These are phyloP conservation scores for Empidonax traillii DNA, from an alignment of 2,113 vertebrate genomes.

Conservation along the genomic window DNA sequence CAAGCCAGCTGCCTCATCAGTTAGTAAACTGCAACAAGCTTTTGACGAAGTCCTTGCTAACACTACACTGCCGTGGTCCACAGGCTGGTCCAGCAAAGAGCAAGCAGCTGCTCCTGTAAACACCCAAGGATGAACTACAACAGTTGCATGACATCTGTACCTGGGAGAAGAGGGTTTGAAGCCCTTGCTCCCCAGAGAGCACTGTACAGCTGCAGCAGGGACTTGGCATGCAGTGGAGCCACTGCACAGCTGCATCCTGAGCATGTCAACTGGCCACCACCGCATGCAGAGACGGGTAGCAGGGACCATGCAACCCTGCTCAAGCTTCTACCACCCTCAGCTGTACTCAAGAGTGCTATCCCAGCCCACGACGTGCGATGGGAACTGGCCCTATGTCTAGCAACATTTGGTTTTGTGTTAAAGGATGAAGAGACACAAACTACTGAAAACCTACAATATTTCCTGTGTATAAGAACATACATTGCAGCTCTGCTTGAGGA, in stretches of 20 bases:
- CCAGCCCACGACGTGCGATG: rapidly evolving
- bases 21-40: background rate
- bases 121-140: background rate
- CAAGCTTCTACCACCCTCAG: background rate
- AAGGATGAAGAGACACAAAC: background rate
- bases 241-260: background rate
- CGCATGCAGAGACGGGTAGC: rapidly evolving
- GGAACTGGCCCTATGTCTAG: background rate
- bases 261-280: background rate
- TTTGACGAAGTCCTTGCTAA: background rate
- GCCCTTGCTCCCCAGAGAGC: rapidly evolving
- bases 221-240: background rate
- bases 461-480: background rate
- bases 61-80: background rate
- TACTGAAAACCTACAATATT: background rate
- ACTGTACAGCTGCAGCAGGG: background rate
- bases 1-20: background rate
- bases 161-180: background rate
- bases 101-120: background rate
- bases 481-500: background rate
- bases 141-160: background rate
- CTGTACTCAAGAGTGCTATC: background rate
- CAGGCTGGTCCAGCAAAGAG: background rate
- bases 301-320: background rate
- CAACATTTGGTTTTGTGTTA: background rate